A percentile compares a stretch with the other conserved stretches of the same genome.
phyloP scores from a whole-genome alignment of 2,888 invertebrate genomes.

The Agrochola circellaris region DNA sequence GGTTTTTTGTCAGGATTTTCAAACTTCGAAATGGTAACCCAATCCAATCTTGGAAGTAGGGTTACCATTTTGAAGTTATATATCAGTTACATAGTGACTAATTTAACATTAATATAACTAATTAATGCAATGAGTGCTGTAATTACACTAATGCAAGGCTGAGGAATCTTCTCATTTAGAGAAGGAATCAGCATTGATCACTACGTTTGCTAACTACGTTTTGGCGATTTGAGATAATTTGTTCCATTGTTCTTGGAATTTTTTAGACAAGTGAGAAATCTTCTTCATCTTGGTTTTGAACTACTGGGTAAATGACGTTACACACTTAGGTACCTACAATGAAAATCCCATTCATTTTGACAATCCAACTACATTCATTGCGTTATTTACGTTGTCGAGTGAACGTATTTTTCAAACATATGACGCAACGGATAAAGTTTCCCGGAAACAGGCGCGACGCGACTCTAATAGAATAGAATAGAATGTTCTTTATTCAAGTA shows the following conservation, averaged over 20 bases:
- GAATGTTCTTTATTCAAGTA: too few species aligned
- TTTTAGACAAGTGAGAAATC: neutral
- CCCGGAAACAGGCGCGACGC: too few species aligned
- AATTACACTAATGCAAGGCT: neutral
- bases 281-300: neutral
- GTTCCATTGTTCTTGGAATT: neutral
- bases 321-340: neutral
- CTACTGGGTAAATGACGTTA: neutral
- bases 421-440: too few species aligned
- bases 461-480: too few species aligned
- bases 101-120: too few species aligned
- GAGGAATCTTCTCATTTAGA: neutral
- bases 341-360: neutral
- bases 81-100: too few species aligned
- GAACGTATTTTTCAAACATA: neutral
- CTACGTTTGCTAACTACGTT: neutral
- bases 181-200: neutral
- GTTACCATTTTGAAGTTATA: too few species aligned
- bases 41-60: too few species aligned
- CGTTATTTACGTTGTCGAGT: neutral
- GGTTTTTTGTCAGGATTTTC: too few species aligned
- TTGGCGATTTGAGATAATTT: neutral
- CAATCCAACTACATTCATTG: neutral
- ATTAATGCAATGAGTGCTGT: constrained; percentile 9
- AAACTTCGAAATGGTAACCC: too few species aligned